Evolutionary conservation across 2,888 invertebrate species (phyloP).

Genomic region (Spisula subtruncata): DNA sequence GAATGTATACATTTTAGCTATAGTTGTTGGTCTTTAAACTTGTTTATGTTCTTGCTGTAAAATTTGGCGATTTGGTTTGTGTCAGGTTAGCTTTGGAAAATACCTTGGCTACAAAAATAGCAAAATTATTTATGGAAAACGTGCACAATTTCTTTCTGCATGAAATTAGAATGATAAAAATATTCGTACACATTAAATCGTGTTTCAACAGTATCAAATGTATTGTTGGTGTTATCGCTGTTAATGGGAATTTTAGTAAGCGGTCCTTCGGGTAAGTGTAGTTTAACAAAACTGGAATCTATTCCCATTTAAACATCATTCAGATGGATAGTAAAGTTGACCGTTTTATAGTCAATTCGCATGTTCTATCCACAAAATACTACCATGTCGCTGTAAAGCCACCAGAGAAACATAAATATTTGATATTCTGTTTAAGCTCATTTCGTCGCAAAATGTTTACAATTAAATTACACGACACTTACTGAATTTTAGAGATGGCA

Average conservation of each 20-base stretch:
- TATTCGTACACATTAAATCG: not conserved
- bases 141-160: too few species aligned
- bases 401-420: slow-evolving; percentile 5
- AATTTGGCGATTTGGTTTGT: too few species aligned
- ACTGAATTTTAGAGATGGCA: not conserved
- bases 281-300: not conserved
- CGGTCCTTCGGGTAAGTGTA: not conserved
- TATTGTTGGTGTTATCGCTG: not conserved
- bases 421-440: not conserved
- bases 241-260: slow-evolving; percentile 6
- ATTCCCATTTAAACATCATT: not conserved
- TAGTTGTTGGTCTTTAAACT: too few species aligned
- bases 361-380: slow-evolving; percentile 17
- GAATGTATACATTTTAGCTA: too few species aligned
- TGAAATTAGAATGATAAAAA: not conserved
- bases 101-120: too few species aligned
- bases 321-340: not conserved
- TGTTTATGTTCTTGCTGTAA: too few species aligned
- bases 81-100: too few species aligned
- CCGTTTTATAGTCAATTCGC: not conserved
- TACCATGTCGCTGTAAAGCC: not conserved
- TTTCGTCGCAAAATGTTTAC: slow-evolving; percentile 24
- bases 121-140: too few species aligned
- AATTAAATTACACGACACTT: slow-evolving; percentile 33
- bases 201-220: not conserved